phyloP scores from a whole-genome alignment of 1,140 invertebrate genomes.

The Drosophila trapezifrons region DNA sequence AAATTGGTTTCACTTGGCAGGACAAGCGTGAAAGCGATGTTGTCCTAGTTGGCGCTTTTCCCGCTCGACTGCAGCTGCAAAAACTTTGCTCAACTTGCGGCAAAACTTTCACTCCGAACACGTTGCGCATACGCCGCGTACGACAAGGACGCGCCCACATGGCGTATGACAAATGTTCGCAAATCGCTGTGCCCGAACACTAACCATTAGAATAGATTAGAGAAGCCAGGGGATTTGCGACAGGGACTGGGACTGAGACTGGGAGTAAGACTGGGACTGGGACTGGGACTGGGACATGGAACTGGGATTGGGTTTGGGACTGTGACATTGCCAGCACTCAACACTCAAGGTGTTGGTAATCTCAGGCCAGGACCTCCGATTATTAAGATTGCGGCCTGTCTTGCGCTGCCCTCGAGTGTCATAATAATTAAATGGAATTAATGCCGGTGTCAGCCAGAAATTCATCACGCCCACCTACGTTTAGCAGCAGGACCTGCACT shows the following conservation, averaged over 20 bases:
- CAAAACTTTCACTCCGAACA: slow-evolving; percentile 31
- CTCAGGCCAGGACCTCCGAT: slow-evolving; percentile 9
- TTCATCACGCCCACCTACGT: slow-evolving; percentile 34
- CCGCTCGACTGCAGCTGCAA: slow-evolving; percentile 15
- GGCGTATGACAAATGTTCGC: slow-evolving; percentile 53
- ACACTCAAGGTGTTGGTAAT: slow-evolving; percentile 52
- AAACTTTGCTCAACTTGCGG: slow-evolving; percentile 49
- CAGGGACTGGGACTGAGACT: neutral
- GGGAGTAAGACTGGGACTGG: neutral
- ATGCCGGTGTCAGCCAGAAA: slow-evolving; percentile 42
- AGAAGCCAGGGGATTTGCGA: neutral
- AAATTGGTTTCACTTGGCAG: slow-evolving; percentile 65
- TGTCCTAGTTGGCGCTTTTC: slow-evolving; percentile 32
- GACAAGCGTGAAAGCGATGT: slow-evolving; percentile 68
- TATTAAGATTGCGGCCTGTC: slow-evolving; percentile 24
- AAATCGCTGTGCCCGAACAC: slow-evolving; percentile 35
- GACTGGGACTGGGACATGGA: neutral
- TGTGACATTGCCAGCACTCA: slow-evolving; percentile 10
- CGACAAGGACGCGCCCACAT: slow-evolving; percentile 24
- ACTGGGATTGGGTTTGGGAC: too few species aligned
- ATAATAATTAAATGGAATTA: slow-evolving; percentile 59
- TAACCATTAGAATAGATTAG: slow-evolving; percentile 38
- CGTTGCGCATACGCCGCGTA: slow-evolving; percentile 39
- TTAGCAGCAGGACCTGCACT: neutral
- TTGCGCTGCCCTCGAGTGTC: slow-evolving; percentile 42